Evolutionary conservation across 2,113 vertebrate genomes (phyloP), one percentile per base, ranked within the genome.

Genomic region (Urocynchramus pylzowi): DNA sequence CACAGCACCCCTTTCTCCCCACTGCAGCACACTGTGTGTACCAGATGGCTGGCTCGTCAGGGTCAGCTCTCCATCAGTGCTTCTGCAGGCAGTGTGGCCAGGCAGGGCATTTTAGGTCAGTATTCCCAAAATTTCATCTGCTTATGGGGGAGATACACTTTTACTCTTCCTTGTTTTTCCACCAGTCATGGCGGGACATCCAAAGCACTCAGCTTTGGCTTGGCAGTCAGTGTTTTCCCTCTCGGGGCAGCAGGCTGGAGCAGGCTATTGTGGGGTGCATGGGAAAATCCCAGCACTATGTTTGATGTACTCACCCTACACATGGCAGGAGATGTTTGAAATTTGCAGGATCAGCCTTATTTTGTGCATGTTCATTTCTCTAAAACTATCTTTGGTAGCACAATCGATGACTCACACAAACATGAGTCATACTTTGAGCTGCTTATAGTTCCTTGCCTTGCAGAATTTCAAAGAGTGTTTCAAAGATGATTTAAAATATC

Each of bases 281-380:
- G 61, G 73, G 91, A 91, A 96, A 95, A 94, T 49, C 93, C 93
- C 91, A 61, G 30, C 17, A 42, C 47, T 52, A 37, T 4, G 2
- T 95, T 81, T 60, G 26, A 41, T 81, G 68, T 71, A 52, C 53
- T 92, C 26, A 81, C 31, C 0, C 1, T 31, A 52, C 41, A 53
- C 49, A 22, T 6, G 65, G 73, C 31, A 71, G 30, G 23, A 93
- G 60, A 82, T 60, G 60, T 82, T 75, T 19, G 49, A 35, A 45
- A 84, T 91, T 89, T 96, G 91, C 93, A 91, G 73, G 61, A 89
- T 92, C 94, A 95, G 91, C 84, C 49, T 95, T 79, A 84, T 89
- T 85, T 95, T 93, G 44, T 57, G 84, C 47, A 18, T 61, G 65
- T 85, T 93, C n/a, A 4, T 94, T 89, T 87, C 81, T 91, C 44